Conservation (phyloP, 2,797 vertebrate genomes). For the Nasua narica region DNA sequence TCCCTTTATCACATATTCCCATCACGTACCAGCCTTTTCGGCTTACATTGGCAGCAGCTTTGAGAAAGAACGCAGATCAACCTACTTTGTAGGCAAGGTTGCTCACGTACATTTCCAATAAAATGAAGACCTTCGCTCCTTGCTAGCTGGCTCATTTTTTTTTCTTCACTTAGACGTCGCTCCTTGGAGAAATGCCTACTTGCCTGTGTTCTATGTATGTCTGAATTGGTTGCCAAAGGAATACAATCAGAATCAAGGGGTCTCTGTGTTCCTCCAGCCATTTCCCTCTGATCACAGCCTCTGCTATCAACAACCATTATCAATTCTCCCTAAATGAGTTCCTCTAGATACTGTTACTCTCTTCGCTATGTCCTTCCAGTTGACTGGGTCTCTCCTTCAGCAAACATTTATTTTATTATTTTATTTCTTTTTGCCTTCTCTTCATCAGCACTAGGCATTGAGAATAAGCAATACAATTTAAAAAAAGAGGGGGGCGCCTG, state of each 20-base stretch:
- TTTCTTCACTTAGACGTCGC: not conserved
- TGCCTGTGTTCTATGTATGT: not conserved
- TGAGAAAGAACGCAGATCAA: not conserved
- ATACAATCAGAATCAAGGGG: not conserved
- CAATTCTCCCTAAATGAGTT: not conserved
- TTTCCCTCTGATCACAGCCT: not conserved
- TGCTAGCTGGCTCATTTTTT: not conserved
- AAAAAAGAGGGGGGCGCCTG: no score
- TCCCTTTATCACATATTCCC: not conserved
- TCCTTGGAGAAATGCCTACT: not conserved
- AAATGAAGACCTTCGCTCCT: not conserved
- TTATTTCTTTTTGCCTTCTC: not conserved
- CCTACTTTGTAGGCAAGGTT: not conserved
- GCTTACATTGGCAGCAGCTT: not conserved
- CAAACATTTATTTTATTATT: not conserved
- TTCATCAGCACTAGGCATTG: not conserved
- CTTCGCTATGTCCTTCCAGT: not conserved
- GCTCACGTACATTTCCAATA: not conserved
- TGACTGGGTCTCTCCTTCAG: not conserved
- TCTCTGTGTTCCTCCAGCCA: no score
- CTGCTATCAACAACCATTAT: not conserved
- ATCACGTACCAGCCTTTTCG: not conserved
- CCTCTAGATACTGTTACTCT: not conserved
- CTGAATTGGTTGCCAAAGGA: not conserved
- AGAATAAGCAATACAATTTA: not conserved